Evolutionary conservation across 2,888 invertebrate genomes (phyloP), one percentile per base, ranked within the genome.

Genomic region (Cremastinae sp.): DNA sequence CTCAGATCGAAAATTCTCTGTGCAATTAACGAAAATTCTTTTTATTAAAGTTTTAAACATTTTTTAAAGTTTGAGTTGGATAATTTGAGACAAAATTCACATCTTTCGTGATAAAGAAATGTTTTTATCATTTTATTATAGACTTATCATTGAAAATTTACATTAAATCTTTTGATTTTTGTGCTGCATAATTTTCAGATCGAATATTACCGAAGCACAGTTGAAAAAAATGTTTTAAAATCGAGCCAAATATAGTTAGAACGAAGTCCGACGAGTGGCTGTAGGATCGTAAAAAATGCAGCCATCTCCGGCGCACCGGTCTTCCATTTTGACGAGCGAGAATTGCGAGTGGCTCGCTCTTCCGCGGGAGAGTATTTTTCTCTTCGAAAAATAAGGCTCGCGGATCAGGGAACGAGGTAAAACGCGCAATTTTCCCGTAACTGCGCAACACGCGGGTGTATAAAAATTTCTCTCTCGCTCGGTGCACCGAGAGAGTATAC

Each of bases 401-500:
- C 55, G 51, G 22, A 70, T 75, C 37, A 45, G 45, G 2, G 55
- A 72, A 47, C 66, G 45, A 79, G 68, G 59, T 78, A 41, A 43
- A 76, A 65, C 78, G 78, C 74, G 80, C 84, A 87, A 86, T 88
- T 86, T 88, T 85, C 84, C 84, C 79, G 84, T 83, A 86, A 86
- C 85, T 85, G 85, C 85, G 88, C 88, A 88, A 47, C 35, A 18
- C 18, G 35, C 18, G 51, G 8, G 53, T 28, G 53, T 65, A 41
- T 43, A 58, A 66, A 51, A 65, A 16, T 14, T 12, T 55, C 39
- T 41, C 16, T 86, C 84, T 84, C 81, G 83, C 79, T 75, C 76
- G 78, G 66, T 82, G 83, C 82, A 83, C 82, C 78, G 79, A 79
- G 76, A 74, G 35, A 59, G 18, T 69, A 51, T 51, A 28, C 39